A percentile compares a stretch with the other conserved stretches of the same genome.
phyloP scores from a whole-genome alignment of 2,113 vertebrate species.

The Thamnaconus septentrionalis region DNA sequence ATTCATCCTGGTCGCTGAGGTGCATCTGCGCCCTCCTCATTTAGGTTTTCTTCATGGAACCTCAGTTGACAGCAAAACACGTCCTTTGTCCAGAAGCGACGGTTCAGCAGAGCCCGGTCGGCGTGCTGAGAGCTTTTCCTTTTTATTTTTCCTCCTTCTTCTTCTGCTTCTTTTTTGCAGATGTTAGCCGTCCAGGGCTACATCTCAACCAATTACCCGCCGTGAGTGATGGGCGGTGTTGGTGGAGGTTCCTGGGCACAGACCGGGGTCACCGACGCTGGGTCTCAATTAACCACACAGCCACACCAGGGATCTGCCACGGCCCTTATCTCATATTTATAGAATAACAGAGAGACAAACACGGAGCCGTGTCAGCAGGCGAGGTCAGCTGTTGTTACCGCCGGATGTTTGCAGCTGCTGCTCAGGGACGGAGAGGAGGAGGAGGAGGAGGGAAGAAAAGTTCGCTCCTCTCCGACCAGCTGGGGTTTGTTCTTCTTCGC shows the following conservation, averaged over 20 bases:
- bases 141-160: not conserved
- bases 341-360: constrained; percentile 59
- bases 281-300: constrained; percentile 70
- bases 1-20: no score
- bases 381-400: constrained; percentile 50
- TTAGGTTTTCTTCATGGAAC: no score
- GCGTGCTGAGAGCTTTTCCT: not conserved
- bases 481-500: not conserved
- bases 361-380: constrained; percentile 41
- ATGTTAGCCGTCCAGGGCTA: constrained; percentile 23
- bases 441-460: constrained; percentile 21
- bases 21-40: no score
- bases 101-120: no score
- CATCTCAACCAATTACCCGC: constrained; percentile 65
- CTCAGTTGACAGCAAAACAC: no score
- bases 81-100: no score
- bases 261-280: constrained; percentile 51
- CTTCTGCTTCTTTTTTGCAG: constrained; percentile 6
- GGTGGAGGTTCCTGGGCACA: constrained; percentile 30
- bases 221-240: constrained; percentile 57
- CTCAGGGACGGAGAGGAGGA: not conserved
- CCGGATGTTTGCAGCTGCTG: constrained; percentile 37
- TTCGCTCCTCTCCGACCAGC: constrained; percentile 8
- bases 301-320: constrained; percentile 57
- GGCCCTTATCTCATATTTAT: constrained; percentile 68